Percentiles rank a stretch among this genome's conserved stretches.
phyloP scores from a whole-genome alignment of 2,888 invertebrate species.

The Cephalotes varians region DNA sequence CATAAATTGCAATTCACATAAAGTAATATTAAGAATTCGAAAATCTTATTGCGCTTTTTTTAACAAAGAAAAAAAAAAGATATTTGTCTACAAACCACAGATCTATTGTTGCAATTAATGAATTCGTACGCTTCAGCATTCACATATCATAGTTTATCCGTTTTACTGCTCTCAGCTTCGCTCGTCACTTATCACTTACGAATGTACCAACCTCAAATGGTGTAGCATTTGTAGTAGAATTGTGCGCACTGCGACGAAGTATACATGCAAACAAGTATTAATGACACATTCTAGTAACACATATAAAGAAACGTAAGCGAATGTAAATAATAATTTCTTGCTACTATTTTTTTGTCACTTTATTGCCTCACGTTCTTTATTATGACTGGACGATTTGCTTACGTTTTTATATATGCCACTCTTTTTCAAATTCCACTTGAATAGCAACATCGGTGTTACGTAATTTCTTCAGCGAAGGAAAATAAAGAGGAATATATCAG shows the following conservation, averaged over 20 bases:
- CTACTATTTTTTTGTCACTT: no score
- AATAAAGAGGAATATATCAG: no score
- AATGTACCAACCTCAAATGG: neutral
- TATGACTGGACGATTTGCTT: no score
- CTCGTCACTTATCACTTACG: neutral
- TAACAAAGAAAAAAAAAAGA: neutral
- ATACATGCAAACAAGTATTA: slow-evolving; percentile 32
- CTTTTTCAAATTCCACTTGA: no score
- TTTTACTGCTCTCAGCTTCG: neutral
- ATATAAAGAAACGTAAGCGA: no score
- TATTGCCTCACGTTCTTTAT: no score
- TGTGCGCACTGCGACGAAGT: slow-evolving; percentile 40
- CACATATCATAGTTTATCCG: neutral
- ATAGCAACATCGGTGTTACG: no score
- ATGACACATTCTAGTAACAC: no score
- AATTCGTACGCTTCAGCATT: neutral
- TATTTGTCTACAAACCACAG: neutral
- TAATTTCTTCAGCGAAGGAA: no score
- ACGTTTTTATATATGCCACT: no score
- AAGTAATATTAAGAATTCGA: neutral
- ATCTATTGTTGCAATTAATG: neutral
- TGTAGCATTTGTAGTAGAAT: no score
- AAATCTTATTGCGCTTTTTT: neutral
- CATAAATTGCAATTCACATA: neutral
- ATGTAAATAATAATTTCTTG: no score